A percentile compares a stretch with the other conserved stretches of the same genome.
phyloP scores from a whole-genome alignment of 2,888 invertebrate genomes.

The Catonia carolina region DNA sequence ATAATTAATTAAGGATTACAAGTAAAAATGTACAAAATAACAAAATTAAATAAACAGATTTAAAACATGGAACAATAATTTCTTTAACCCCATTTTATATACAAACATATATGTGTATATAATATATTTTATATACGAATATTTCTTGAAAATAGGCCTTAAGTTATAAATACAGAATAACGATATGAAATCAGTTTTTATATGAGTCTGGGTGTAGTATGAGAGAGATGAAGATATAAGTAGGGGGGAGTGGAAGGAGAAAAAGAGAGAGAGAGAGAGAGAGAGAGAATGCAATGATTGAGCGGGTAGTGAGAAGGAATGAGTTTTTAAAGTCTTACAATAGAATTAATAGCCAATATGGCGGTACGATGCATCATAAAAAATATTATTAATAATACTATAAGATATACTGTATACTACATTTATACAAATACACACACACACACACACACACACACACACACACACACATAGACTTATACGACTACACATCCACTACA shows the following conservation, averaged over 20 bases:
- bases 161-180: no score
- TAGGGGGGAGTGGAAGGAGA: background rate
- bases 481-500: background rate
- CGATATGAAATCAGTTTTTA: no score
- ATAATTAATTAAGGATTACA: no score
- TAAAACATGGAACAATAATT: no score
- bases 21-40: no score
- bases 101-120: no score
- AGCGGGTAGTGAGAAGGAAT: conserved; percentile 6
- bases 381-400: background rate
- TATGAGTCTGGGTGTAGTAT: no score
- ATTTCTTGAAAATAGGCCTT: no score
- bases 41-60: no score
- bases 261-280: conserved; percentile 5
- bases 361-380: background rate
- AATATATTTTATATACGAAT: no score
- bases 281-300: conserved; percentile 6
- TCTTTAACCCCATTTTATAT: no score
- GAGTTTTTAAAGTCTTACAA: background rate
- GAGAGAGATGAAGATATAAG: background rate
- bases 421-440: background rate
- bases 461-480: background rate
- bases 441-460: conserved; percentile 1
- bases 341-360: no score
- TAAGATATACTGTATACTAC: background rate